Percentiles rank a stretch among this genome's conserved stretches.
phyloP scores from a whole-genome alignment of 2,797 vertebrate species.

The Calcarius lapponicus region DNA sequence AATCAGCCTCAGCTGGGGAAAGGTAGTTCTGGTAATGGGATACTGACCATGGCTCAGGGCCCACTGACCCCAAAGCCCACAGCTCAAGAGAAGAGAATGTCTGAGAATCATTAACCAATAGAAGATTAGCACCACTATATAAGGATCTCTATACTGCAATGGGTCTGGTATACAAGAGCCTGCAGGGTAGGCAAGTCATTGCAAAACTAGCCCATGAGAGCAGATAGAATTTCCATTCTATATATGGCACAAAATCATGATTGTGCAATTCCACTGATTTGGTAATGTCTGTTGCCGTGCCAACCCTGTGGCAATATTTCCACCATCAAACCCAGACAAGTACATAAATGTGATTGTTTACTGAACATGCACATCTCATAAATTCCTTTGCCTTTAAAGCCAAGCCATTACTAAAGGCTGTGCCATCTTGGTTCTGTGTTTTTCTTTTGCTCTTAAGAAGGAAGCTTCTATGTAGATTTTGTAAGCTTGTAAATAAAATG shows the following conservation, averaged over 20 bases:
- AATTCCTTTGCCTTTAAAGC: neutral
- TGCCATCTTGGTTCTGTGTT: neutral
- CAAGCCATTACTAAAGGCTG: neutral
- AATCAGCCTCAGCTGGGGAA: neutral
- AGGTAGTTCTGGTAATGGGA: neutral
- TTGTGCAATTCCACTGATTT: conserved; percentile 25
- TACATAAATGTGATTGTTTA: neutral
- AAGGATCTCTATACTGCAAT: neutral
- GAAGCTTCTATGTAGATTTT: neutral
- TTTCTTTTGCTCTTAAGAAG: neutral
- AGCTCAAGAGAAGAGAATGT: neutral
- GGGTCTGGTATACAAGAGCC: neutral
- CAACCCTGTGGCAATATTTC: neutral
- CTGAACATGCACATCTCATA: neutral
- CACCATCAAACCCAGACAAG: neutral
- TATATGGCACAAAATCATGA: neutral
- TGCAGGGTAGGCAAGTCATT: neutral
- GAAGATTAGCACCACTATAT: neutral
- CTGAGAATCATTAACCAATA: neutral
- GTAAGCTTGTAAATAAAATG: neutral
- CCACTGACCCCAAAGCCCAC: neutral
- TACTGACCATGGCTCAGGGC: neutral
- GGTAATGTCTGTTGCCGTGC: neutral
- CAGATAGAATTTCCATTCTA: neutral
- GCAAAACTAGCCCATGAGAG: neutral